Conservation (phyloP, 92 coral and sea anemone species). For the Porites cylindrica region DNA sequence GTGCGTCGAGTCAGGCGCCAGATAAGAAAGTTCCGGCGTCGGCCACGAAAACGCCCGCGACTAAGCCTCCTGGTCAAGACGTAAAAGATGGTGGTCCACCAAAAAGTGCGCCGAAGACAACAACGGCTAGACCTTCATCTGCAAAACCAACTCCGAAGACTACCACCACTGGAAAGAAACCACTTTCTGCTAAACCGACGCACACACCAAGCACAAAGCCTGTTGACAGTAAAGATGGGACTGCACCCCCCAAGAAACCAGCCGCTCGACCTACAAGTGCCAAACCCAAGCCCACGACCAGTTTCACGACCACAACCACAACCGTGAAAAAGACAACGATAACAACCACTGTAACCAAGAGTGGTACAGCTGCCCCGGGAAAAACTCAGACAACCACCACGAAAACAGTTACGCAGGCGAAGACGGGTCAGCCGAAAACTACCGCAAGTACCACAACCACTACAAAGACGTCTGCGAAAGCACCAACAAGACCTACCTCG, state of each 20-base stretch:
- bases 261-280: slow-evolving; percentile 43
- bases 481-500: slow-evolving; percentile 29
- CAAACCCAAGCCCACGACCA: slow-evolving; percentile 70
- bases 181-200: slow-evolving; percentile 27
- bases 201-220: slow-evolving; percentile 61
- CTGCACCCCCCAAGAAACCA: slow-evolving; percentile 14
- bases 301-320: slow-evolving; percentile 67
- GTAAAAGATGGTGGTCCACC: slow-evolving; percentile 21
- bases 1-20: slow-evolving; percentile 26
- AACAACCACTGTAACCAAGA: slow-evolving; percentile 43
- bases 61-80: slow-evolving; percentile 18
- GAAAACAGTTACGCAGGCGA: slow-evolving; percentile 59
- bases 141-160: slow-evolving; percentile 32
- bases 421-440: slow-evolving; percentile 56
- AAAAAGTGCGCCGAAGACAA: slow-evolving; percentile 29
- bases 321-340: slow-evolving; percentile 72
- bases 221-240: slow-evolving; percentile 33
- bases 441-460: slow-evolving; percentile 62
- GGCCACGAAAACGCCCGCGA: not conserved
- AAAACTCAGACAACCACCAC: slow-evolving; percentile 50
- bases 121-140: slow-evolving; percentile 23
- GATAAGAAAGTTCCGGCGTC: slow-evolving; percentile 16
- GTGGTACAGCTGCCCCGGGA: slow-evolving; percentile 41
- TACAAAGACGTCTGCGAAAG: slow-evolving; percentile 32
- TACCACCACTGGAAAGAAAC: slow-evolving; percentile 35